Conservation (phyloP, 1,140 invertebrate genomes). For the Thaumatotibia leucotreta region DNA sequence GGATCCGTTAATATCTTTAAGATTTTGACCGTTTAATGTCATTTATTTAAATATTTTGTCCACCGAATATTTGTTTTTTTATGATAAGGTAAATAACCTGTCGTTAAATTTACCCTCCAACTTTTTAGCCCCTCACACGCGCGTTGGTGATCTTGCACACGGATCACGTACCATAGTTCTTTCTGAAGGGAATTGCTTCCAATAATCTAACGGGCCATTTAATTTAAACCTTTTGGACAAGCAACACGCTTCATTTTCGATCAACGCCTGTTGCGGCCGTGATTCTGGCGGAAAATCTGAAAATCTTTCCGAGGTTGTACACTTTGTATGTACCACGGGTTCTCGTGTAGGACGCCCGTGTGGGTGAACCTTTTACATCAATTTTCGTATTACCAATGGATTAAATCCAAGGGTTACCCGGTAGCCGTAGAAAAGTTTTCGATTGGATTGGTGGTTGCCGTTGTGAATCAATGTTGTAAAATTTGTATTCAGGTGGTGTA, state of each 20-base stretch:
- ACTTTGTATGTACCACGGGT: conserved; percentile 56
- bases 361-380: conserved; percentile 66
- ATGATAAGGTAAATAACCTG: conserved; percentile 56
- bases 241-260: conserved; percentile 57
- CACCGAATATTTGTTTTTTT: conserved; percentile 14
- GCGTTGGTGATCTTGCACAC: conserved; percentile 35
- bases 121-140: conserved; percentile 36
- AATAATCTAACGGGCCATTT: conserved; percentile 51
- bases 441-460: conserved; percentile 53
- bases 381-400: conserved; percentile 75
- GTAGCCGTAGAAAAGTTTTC: conserved; percentile 49
- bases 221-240: conserved; percentile 57
- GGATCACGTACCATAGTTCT: conserved; percentile 66
- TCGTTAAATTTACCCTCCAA: conserved; percentile 36
- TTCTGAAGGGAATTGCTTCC: conserved; percentile 70
- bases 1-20: too few species aligned
- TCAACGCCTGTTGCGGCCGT: conserved; percentile 33
- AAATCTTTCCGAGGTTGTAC: conserved; percentile 48
- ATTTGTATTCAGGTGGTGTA: conserved; percentile 65
- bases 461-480: conserved; percentile 67
- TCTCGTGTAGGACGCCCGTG: conserved; percentile 30
- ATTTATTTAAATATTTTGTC: too few species aligned
- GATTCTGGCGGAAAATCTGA: conserved; percentile 58
- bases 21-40: too few species aligned
- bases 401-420: conserved; percentile 66